These are phyloP conservation scores for Colostygia pectinataria DNA, from an alignment of 2,888 invertebrate genomes.

Conservation along the genomic window DNA sequence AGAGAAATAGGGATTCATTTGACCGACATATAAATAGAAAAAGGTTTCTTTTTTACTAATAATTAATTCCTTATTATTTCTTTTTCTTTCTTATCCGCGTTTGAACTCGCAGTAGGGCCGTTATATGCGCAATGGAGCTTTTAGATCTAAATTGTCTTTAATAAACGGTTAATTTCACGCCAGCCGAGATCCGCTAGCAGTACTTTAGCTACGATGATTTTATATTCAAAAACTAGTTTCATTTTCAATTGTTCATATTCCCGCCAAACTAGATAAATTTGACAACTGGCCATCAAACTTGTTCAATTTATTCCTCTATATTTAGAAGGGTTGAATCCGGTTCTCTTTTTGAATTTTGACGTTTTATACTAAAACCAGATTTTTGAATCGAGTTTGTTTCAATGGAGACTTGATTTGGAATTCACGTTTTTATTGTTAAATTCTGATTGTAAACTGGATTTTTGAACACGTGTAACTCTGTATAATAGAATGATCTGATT, in stretches of 20 bases:
- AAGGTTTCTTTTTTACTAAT: too few species aligned
- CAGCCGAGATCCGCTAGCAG: neutral
- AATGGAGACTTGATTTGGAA: neutral
- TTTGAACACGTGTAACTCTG: conserved; percentile 26
- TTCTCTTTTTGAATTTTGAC: conserved; percentile 20
- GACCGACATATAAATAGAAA: too few species aligned
- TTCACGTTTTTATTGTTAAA: conserved; percentile 15
- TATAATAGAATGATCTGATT: too few species aligned
- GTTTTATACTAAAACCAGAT: conserved; percentile 28
- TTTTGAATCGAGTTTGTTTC: conserved; percentile 16
- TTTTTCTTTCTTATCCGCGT: too few species aligned
- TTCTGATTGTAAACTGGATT: conserved; percentile 16
- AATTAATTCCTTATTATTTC: too few species aligned
- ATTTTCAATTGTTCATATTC: conserved; percentile 14
- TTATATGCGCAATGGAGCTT: too few species aligned
- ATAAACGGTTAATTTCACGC: too few species aligned
- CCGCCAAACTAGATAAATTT: conserved; percentile 14
- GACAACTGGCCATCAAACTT: conserved; percentile 24
- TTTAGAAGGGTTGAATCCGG: conserved; percentile 27
- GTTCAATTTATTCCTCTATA: conserved; percentile 19
- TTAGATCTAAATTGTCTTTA: too few species aligned
- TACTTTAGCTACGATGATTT: conserved; percentile 7
- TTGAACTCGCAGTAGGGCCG: too few species aligned
- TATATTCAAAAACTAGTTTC: conserved; percentile 12
- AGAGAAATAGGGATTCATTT: too few species aligned